Conservation (phyloP, 2,888 invertebrate species). For the Amblyjoppa fuscipennis region DNA sequence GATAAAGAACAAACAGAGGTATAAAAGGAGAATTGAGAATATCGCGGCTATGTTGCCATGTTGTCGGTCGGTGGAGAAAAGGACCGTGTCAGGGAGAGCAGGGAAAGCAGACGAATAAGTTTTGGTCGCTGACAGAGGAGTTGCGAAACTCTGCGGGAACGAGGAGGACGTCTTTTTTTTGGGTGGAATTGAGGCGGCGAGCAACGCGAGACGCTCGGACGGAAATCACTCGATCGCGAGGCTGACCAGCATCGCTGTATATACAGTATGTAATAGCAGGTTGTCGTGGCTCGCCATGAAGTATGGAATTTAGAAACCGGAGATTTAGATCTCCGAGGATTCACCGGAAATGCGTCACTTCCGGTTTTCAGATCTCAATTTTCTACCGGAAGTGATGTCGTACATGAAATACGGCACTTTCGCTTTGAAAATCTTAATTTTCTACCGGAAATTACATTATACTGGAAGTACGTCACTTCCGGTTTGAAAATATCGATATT, state of each 20-base stretch:
- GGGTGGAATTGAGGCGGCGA: slow-evolving; percentile 18
- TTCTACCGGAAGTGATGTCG: too few relatives aligned
- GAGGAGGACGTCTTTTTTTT: slow-evolving; percentile 7
- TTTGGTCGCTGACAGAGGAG: neutral
- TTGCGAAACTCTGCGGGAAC: neutral
- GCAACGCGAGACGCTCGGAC: slow-evolving; percentile 46
- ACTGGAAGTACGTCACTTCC: too few relatives aligned
- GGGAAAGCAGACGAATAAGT: too few relatives aligned
- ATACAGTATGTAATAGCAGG: neutral
- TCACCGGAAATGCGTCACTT: too few relatives aligned
- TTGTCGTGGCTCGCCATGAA: too few relatives aligned
- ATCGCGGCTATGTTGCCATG: neutral
- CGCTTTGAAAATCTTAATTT: too few relatives aligned
- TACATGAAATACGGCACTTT: too few relatives aligned
- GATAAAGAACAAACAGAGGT: neutral
- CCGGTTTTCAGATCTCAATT: too few relatives aligned
- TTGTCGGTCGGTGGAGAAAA: neutral
- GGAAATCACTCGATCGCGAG: slow-evolving; percentile 53
- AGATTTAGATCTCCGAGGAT: too few relatives aligned
- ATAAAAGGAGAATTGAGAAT: slow-evolving; percentile 31
- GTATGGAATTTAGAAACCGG: too few relatives aligned
- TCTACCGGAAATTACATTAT: too few relatives aligned
- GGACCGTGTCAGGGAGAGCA: neutral
- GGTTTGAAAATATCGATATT: too few relatives aligned
- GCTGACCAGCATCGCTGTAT: slow-evolving; percentile 28